A percentile compares a stretch with the other conserved stretches of the same genome.
Conservation (phyloP, 2,113 vertebrate genomes). For the Ramphastos sulfuratus region DNA sequence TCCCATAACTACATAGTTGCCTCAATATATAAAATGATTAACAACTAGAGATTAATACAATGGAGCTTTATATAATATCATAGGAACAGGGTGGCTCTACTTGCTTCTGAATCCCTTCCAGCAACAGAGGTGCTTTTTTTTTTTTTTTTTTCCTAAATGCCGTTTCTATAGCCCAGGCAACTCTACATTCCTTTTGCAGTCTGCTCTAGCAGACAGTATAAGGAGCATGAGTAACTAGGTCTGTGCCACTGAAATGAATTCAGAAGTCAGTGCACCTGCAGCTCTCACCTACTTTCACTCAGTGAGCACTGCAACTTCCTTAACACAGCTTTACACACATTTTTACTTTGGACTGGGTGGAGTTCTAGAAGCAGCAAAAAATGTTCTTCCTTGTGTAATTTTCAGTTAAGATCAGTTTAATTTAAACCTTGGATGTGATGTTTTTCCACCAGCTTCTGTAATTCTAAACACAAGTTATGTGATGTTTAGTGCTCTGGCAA, state of each 20-base stretch:
- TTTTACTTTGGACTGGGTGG: neutral
- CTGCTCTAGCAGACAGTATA: neutral
- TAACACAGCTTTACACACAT: neutral
- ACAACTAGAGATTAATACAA: neutral
- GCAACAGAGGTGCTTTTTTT: neutral
- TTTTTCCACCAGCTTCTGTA: slow-evolving; percentile 24
- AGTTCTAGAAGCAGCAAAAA: slow-evolving; percentile 1
- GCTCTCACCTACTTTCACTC: neutral
- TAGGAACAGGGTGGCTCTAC: neutral
- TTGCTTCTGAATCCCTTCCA: neutral
- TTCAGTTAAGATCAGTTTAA: slow-evolving; percentile 8
- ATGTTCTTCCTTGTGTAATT: slow-evolving; percentile 1
- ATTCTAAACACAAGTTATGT: neutral
- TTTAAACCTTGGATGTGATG: neutral
- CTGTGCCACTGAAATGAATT: neutral
- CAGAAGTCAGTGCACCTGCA: neutral
- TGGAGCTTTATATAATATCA: neutral
- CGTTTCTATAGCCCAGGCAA: neutral
- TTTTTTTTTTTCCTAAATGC: neutral
- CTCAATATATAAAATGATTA: neutral
- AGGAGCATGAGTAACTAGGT: neutral
- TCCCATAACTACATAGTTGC: neutral
- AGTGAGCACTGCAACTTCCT: neutral
- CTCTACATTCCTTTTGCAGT: neutral
- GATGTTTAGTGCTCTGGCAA: neutral